Base-by-base conservation (phyloP, 2,888 invertebrate genomes). In the Trichopria drosophilae region DNA sequence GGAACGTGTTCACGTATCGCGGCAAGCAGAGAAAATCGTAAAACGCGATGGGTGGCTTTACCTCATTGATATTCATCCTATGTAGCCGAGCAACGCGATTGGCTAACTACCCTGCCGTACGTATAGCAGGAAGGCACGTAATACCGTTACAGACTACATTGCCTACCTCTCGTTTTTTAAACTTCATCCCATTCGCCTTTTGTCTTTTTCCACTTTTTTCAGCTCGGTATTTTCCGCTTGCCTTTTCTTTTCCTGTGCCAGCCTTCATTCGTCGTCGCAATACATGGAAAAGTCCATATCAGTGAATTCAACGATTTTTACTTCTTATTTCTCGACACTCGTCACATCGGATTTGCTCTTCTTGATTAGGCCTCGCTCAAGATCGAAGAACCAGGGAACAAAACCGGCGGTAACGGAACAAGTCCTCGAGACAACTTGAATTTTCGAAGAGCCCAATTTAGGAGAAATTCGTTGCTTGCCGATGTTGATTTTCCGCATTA, bases 91-190 rank as follows among this genome's bases (percentile, higher is more conserved):
- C 60, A 65, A 58, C 68, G 60, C 71, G 70, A 72, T 73, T 71
- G 72, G 70, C 70, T 72, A 72, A 73, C 71, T 72, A 71, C 66
- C 66, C 64, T n/a, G n/a, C n/a, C n/a, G n/a, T n/a, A n/a, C n/a
- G n/a, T n/a, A n/a, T n/a, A n/a, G n/a, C n/a, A n/a, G n/a, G n/a
- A n/a, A n/a, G 45, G 40, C 53, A 34, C 40, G 34, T 36, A 26
- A 55, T 57, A 54, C 55, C 44, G 55, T 51, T 58, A 56, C 58
- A 46, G 51, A 54, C 53, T 55, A 55, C 63, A 43, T 50, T 55
- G 39, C 39, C 24, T 43, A 36, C 48, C 45, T 52, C 26, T 48
- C 53, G 51, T 53, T n/a, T n/a, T n/a, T n/a, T n/a, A n/a, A n/a
- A n/a, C n/a, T n/a, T n/a, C n/a, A n/a, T n/a, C 36, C 20, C 36